phyloP scores from a whole-genome alignment of 2,797 vertebrate genomes.

The Lepidocolaptes lacrymiger region DNA sequence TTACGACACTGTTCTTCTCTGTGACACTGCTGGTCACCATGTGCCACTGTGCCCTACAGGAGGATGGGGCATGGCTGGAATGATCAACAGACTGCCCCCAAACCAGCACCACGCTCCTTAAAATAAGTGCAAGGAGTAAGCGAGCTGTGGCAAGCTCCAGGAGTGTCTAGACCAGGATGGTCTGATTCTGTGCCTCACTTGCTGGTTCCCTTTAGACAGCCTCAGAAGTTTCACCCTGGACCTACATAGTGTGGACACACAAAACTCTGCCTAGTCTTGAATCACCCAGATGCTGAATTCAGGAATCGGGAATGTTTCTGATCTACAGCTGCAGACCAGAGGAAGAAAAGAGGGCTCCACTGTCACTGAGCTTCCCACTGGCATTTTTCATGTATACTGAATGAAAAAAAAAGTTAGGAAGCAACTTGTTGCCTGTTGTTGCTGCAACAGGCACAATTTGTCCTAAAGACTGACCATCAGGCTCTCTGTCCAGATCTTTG shows the following conservation, averaged over 20 bases:
- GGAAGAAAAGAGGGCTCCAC: background rate
- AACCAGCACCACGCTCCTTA: background rate
- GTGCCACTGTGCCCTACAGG: accelerated
- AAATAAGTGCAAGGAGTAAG: background rate
- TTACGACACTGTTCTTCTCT: background rate
- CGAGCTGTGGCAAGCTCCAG: background rate
- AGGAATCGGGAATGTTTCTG: background rate
- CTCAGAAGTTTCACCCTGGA: background rate
- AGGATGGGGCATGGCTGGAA: accelerated
- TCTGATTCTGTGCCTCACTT: background rate
- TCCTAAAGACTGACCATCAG: background rate
- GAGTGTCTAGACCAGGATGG: too few relatives aligned
- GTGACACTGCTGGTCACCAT: background rate
- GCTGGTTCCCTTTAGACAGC: background rate
- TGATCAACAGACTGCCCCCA: background rate
- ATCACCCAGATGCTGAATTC: background rate
- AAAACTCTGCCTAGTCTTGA: background rate
- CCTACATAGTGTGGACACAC: background rate
- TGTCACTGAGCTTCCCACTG: background rate
- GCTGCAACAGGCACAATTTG: background rate
- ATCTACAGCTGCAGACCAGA: background rate
- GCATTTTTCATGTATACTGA: background rate
- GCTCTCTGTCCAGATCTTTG: background rate
- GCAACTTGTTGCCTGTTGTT: background rate
- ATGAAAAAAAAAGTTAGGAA: background rate